Conservation (phyloP, 2,113 vertebrate genomes). For the Onychostoma macrolepis region DNA sequence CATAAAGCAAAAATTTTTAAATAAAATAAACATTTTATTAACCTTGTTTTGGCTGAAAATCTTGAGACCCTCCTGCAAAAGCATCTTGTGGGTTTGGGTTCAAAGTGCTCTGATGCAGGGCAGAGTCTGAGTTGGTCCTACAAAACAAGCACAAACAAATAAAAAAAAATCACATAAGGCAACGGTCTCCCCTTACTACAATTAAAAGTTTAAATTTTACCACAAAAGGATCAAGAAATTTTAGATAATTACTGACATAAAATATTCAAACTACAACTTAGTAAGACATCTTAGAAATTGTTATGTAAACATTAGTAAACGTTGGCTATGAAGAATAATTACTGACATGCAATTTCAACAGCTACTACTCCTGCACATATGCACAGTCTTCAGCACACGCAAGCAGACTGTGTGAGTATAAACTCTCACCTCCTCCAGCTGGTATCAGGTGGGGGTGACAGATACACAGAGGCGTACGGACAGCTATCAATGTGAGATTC, state of each 20-base stretch:
- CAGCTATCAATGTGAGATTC: slow-evolving; percentile 91
- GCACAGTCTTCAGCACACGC: neutral
- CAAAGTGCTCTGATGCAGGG: slow-evolving; percentile 97
- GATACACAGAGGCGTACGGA: slow-evolving; percentile 94
- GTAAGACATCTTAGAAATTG: neutral
- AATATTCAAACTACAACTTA: neutral
- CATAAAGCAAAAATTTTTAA: neutral
- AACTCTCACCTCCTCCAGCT: slow-evolving; percentile 91
- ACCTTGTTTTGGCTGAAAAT: slow-evolving; percentile 95
- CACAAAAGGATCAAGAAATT: neutral
- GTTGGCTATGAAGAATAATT: neutral
- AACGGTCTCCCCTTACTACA: neutral
- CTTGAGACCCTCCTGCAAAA: slow-evolving; percentile 88
- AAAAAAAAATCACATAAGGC: neutral
- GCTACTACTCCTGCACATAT: neutral
- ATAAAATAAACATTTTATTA: slow-evolving; percentile 38
- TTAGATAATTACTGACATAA: neutral
- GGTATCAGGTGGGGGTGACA: slow-evolving; percentile 94
- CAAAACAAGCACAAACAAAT: slow-evolving; percentile 53
- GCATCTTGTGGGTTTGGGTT: slow-evolving; percentile 87
- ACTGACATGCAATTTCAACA: neutral
- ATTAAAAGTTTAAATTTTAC: neutral
- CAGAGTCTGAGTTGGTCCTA: slow-evolving; percentile 98
- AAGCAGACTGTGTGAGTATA: neutral
- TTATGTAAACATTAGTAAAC: neutral